These are phyloP conservation scores for Cantharis nigra DNA, from an alignment of 2,888 invertebrate genomes.

Conservation along the genomic window DNA sequence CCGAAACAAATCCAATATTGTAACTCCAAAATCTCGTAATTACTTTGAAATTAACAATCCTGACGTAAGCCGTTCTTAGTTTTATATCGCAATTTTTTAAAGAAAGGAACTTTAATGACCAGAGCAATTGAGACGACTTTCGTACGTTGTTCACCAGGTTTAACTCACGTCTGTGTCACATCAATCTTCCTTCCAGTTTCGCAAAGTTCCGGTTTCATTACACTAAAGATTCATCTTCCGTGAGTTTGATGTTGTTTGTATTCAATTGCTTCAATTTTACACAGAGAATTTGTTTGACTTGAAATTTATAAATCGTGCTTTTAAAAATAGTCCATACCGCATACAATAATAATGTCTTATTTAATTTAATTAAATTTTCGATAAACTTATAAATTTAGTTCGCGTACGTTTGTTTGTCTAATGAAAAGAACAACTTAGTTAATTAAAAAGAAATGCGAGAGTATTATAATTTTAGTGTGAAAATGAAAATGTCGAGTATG, in stretches of 20 bases:
- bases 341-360: too few species aligned
- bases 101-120: constrained; percentile 1
- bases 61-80: neutral
- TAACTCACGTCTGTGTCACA: constrained; percentile 39
- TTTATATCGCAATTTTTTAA: neutral
- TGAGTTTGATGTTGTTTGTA: constrained; percentile 34
- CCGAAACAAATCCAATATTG: neutral
- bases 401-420: too few species aligned
- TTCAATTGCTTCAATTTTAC: constrained; percentile 21
- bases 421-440: too few species aligned
- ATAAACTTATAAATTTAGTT: neutral
- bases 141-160: constrained; percentile 21
- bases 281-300: neutral
- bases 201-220: constrained; percentile 50
- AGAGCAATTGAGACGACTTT: constrained; percentile 27
- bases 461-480: neutral
- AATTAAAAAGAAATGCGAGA: neutral
- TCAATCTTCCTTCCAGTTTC: constrained; percentile 47
- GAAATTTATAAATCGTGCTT: neutral
- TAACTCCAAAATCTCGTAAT: neutral
- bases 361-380: neutral
- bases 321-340: neutral
- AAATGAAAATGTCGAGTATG: neutral
- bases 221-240: constrained; percentile 50
- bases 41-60: neutral